Base-by-base conservation (phyloP, 2,888 invertebrate species). In the Trilocha varians region DNA sequence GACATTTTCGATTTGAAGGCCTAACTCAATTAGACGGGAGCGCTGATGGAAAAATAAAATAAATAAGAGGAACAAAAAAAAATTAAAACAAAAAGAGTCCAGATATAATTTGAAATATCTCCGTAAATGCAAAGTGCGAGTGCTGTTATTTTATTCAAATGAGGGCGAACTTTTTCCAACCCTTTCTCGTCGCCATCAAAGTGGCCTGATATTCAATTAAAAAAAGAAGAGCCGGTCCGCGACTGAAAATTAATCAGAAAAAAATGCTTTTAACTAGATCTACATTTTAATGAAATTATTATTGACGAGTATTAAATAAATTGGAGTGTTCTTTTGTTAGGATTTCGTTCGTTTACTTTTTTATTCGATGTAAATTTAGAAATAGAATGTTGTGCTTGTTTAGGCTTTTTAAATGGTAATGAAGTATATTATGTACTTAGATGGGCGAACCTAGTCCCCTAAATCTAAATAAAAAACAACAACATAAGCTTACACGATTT, bases 211-310 rank as follows among this genome's bases (percentile, higher is more conserved):
- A 85, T 85, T 85, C 85, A 85, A 85, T 85, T 85, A 85, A 84
- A 85, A 85, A 85, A 84, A 83, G 80, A 76, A 79, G 78, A 79
- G 74, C 66, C 52, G 70, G 64, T 59, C 65, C 80, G 79, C 80
- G 84, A 83, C 83, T 84, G 83, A 78, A 85, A 85, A 84, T 85
- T 84, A 84, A 84, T 84, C 83, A 84, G 82, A 84, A 85, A 85
- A 25, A 85, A 85, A 85, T 84, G 85, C 84, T 85, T 85, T 85
- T 84, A 85, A 84, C 85, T 84, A 84, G 80, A 85, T 85, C 84
- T 85, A 85, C 85, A 85, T 85, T 84, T 85, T 84, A 82, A 85
- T 84, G 84, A 84, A 85, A 85, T 85, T 84, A 85, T 85, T 85
- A 85, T 84, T 84, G 84, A 84, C 82, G 75, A 79, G 76, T 73